These are phyloP conservation scores for Pycnomerus fuliginosus DNA, from an alignment of 2,888 invertebrate genomes.

Conservation along the genomic window DNA sequence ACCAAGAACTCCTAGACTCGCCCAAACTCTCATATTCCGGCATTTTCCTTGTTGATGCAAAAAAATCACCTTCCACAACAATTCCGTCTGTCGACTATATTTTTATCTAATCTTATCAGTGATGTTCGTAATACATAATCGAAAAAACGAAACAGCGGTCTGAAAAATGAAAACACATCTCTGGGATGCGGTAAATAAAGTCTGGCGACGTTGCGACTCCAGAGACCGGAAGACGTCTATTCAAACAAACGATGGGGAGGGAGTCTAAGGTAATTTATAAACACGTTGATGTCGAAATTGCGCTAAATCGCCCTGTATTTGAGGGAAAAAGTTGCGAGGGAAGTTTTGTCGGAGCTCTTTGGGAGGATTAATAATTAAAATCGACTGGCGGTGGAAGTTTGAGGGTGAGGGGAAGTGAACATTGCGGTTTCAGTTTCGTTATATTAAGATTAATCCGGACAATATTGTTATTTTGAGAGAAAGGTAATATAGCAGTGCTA, in stretches of 20 bases:
- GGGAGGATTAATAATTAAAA: too few species aligned
- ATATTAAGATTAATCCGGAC: too few species aligned
- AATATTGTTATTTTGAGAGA: too few species aligned
- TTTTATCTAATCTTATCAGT: slow-evolving; percentile 1
- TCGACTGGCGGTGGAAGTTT: too few species aligned
- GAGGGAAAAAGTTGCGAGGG: too few species aligned
- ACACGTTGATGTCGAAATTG: slow-evolving; percentile 22
- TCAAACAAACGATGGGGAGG: slow-evolving; percentile 44
- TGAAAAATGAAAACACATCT: slow-evolving; percentile 40
- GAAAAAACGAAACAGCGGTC: slow-evolving; percentile 11
- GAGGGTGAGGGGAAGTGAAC: too few species aligned
- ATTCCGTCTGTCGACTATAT: neutral
- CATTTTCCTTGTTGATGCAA: slow-evolving; percentile 8
- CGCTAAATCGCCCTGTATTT: too few species aligned
- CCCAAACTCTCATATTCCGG: slow-evolving; percentile 17
- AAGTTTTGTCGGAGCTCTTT: too few species aligned
- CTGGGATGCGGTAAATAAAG: slow-evolving; percentile 50
- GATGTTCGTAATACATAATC: slow-evolving; percentile 1
- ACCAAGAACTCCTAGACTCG: slow-evolving; percentile 1
- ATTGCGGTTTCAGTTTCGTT: too few species aligned
- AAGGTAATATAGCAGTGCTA: too few species aligned
- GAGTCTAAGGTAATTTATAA: slow-evolving; percentile 22
- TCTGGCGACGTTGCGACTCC: slow-evolving; percentile 49
- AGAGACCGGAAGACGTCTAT: slow-evolving; percentile 50
- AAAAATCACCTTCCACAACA: neutral